Percentiles rank a stretch among this genome's conserved stretches.
Conservation (phyloP, 1,140 invertebrate genomes). For the Lepeophtheirus salmonis region DNA sequence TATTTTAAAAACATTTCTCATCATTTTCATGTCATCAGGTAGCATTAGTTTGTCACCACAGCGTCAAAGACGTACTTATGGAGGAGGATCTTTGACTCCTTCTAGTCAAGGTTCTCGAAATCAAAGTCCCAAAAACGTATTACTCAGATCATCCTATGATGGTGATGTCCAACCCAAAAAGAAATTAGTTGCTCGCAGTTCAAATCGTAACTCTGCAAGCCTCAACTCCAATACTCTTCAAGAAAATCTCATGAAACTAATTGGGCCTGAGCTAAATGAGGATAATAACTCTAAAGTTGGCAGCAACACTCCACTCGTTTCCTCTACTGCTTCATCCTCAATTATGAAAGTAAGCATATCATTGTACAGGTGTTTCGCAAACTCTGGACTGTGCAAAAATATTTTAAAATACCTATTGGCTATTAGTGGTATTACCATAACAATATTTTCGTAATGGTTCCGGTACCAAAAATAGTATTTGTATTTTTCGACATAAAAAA, state of each 20-base stretch:
- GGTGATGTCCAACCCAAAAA: constrained; percentile 7
- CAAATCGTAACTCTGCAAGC: constrained; percentile 34
- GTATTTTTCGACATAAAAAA: no score
- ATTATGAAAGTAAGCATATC: background rate
- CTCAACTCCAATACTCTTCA: constrained; percentile 47
- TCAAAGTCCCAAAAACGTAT: constrained; percentile 18
- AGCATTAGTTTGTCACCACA: constrained; percentile 12
- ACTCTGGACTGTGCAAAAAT: no score
- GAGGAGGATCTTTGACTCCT: constrained; percentile 19
- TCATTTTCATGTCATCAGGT: background rate
- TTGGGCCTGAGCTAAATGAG: constrained; percentile 56
- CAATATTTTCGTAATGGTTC: no score
- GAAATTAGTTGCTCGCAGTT: constrained; percentile 25
- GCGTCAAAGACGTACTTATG: background rate
- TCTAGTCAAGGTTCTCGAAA: constrained; percentile 20
- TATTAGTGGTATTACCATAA: no score
- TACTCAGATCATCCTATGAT: background rate
- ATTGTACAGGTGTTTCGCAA: no score
- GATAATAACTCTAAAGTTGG: constrained; percentile 12
- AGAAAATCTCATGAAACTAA: constrained; percentile 69
- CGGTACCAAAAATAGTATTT: no score
- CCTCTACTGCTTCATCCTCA: no score
- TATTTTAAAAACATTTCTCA: background rate
- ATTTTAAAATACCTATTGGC: no score
- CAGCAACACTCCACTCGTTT: background rate